Percentiles rank a stretch among this genome's conserved stretches.
These are phyloP conservation scores for Drosophila triauraria DNA, from an alignment of 1,140 invertebrate genomes.

Conservation along the genomic window DNA sequence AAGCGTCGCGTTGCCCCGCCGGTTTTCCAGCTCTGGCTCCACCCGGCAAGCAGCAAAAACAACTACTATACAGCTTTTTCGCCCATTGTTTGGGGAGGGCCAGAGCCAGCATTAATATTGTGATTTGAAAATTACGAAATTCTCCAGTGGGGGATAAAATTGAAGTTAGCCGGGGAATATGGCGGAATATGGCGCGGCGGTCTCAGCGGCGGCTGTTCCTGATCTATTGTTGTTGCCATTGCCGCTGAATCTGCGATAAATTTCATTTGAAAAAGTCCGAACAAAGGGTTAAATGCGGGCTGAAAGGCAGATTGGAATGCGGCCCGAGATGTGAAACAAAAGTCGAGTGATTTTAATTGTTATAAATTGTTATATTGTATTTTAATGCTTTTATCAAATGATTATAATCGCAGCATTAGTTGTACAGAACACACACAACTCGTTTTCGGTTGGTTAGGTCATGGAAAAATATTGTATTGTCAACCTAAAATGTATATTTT, in stretches of 20 bases:
- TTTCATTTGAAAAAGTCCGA: constrained; percentile 19
- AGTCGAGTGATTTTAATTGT: constrained; percentile 16
- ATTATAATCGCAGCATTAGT: constrained; percentile 5
- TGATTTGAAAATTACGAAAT: constrained; percentile 61
- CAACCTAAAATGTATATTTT: background rate
- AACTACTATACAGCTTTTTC: constrained; percentile 30
- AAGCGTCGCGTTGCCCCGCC: constrained; percentile 18
- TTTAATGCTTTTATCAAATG: constrained; percentile 13
- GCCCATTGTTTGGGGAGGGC: constrained; percentile 32
- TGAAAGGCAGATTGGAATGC: constrained; percentile 11
- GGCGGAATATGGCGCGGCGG: background rate
- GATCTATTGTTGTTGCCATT: constrained; percentile 33
- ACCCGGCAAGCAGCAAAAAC: constrained; percentile 18
- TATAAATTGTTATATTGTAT: constrained; percentile 13
- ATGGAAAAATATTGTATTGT: background rate
- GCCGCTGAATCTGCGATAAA: constrained; percentile 38
- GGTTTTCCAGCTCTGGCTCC: constrained; percentile 14
- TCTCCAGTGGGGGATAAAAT: constrained; percentile 54
- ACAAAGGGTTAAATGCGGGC: constrained; percentile 33
- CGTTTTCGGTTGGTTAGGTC: background rate
- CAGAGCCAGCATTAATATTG: constrained; percentile 58
- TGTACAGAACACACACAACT: background rate
- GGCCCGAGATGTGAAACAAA: constrained; percentile 6
- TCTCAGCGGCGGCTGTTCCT: constrained; percentile 21
- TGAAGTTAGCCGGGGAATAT: constrained; percentile 32